These are phyloP conservation scores for Drosophila lowei DNA, from an alignment of 1,140 invertebrate species.

Conservation along the genomic window DNA sequence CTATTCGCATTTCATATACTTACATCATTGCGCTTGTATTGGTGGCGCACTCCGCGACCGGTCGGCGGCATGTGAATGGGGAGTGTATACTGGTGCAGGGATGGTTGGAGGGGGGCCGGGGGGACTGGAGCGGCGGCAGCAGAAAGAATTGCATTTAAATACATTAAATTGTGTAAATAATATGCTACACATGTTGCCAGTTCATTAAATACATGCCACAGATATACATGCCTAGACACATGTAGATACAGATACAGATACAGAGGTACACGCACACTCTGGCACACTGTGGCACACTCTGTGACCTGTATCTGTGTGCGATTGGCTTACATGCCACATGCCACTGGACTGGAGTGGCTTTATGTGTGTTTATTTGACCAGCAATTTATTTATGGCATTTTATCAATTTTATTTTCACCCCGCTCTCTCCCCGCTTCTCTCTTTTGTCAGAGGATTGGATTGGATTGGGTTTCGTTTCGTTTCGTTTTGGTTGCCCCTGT, in stretches of 20 bases:
- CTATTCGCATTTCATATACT: slow-evolving; percentile 83
- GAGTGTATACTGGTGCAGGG: slow-evolving; percentile 8
- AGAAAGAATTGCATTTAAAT: slow-evolving; percentile 81
- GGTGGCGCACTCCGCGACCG: slow-evolving; percentile 46
- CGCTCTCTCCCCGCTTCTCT: slow-evolving; percentile 6
- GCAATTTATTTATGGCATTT: slow-evolving; percentile 78
- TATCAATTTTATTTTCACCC: slow-evolving; percentile 57
- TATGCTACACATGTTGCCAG: slow-evolving; percentile 82
- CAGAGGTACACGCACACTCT: slow-evolving; percentile 13
- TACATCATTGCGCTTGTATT: slow-evolving; percentile 80
- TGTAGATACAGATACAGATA: slow-evolving; percentile 49
- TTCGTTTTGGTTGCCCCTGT: slow-evolving; percentile 2
- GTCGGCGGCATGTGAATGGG: slow-evolving; percentile 9
- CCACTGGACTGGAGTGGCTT: slow-evolving; percentile 3
- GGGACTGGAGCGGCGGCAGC: slow-evolving; percentile 3
- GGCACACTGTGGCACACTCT: not conserved
- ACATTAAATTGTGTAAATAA: slow-evolving; percentile 82
- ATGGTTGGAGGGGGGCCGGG: not conserved
- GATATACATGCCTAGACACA: slow-evolving; percentile 75
- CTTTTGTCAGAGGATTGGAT: not conserved
- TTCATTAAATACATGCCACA: slow-evolving; percentile 81
- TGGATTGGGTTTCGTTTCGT: not conserved
- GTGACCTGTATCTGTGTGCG: slow-evolving; percentile 8
- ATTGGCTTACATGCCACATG: slow-evolving; percentile 31
- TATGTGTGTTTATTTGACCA: slow-evolving; percentile 60